Conservation (phyloP, 2,888 invertebrate genomes). For the Chironomus riparius region DNA sequence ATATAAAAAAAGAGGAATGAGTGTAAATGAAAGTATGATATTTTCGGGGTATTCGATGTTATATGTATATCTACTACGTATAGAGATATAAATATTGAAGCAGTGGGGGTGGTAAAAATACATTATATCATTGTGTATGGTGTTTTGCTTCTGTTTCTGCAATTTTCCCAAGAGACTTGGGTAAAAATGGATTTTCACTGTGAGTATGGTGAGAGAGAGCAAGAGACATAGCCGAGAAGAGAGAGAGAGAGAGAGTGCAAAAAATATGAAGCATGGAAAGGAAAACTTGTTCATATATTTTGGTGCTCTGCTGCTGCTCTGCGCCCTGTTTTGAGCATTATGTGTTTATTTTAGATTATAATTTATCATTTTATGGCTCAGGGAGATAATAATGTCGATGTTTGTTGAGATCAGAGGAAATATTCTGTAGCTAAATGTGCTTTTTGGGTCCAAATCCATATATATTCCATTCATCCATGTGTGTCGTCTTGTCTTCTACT, state of each 20-base stretch:
- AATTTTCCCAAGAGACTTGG: slow-evolving; percentile 14
- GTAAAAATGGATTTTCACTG: slow-evolving; percentile 26
- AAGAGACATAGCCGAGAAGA: neutral
- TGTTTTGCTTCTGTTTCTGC: slow-evolving; percentile 27
- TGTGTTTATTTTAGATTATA: slow-evolving; percentile 26
- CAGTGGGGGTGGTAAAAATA: slow-evolving; percentile 15
- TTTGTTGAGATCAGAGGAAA: slow-evolving; percentile 14
- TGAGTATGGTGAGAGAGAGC: slow-evolving; percentile 9
- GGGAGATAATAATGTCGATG: slow-evolving; percentile 22
- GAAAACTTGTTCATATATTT: slow-evolving; percentile 25
- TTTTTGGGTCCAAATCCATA: neutral
- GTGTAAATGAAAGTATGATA: slow-evolving; percentile 24
- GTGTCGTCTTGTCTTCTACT: no score
- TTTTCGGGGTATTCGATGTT: slow-evolving; percentile 20
- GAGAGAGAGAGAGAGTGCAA: neutral
- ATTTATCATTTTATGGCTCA: slow-evolving; percentile 25
- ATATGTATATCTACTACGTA: neutral
- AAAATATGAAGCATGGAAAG: slow-evolving; percentile 11
- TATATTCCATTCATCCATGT: neutral
- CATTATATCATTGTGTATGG: slow-evolving; percentile 27
- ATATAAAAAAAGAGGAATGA: slow-evolving; percentile 1
- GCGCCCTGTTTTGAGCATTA: slow-evolving; percentile 9
- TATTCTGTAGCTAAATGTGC: neutral
- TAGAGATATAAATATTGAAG: no score
- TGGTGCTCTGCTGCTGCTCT: slow-evolving; percentile 12